Evolutionary conservation across 2,113 vertebrate genomes (phyloP), one percentile per base, ranked within the genome.

Genomic region (Zosterops japonicus): DNA sequence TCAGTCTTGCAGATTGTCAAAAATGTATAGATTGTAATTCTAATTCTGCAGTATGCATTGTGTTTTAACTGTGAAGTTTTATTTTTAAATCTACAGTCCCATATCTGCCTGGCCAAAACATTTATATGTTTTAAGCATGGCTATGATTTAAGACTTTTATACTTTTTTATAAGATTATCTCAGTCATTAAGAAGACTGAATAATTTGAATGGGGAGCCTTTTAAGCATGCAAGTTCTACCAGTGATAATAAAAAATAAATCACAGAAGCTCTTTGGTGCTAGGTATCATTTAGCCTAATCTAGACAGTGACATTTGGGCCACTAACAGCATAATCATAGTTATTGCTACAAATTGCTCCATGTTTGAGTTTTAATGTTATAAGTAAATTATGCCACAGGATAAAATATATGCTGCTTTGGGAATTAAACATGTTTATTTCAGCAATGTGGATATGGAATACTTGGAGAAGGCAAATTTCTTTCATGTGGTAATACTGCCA

Each of bases 401-500:
- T 98, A 98, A 98, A 97, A 98, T 98, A 98, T 98, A 94, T 96
- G 94, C 96, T 97, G 98, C 97, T 98, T 96, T 97, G 98, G 97
- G 97, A 98, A 98, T 98, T 98, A 98, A 98, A 97, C 97, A 96
- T 98, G 97, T 98, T 98, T 98, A 97, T 98, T 98, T 98, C 98
- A 97, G 97, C 94, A 93, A 39, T 64, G 96, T 88, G 80, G 63
- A 49, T 92, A 31, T 89, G 36, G 68, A 97, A 41, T 93, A 92
- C 14, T 83, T 90, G 21, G 14, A 83, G 83, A 65, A 53, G 52
- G 75, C 19, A 60, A 50, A 35, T 69, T 96, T 96, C 75, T 98
- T 98, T 97, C 98, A 69, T 98, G 99, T 97, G 97, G 98, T 98
- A 98, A 99, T 93, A 98, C 98, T 99, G 99, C 99, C 99, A 99